Conservation (phyloP, 2,888 invertebrate species). For the Orgyia antiqua region DNA sequence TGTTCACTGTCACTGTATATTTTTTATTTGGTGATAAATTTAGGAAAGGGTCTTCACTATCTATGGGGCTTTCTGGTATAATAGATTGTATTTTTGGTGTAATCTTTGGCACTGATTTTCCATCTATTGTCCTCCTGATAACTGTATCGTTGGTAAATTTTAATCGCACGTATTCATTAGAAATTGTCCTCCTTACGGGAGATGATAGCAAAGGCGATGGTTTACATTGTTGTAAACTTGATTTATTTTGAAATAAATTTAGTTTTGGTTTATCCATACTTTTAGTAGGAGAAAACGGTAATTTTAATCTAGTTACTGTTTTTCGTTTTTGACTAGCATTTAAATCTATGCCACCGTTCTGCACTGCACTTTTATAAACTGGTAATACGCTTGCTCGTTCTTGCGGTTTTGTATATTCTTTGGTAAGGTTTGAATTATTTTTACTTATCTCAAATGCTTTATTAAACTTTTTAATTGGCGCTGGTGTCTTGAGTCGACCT, state of each 20-base stretch:
- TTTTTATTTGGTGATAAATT: constrained; percentile 74
- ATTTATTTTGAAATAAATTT: constrained; percentile 64
- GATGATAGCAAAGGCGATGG: constrained; percentile 57
- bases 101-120: constrained; percentile 67
- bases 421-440: constrained; percentile 37
- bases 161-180: constrained; percentile 69
- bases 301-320: constrained; percentile 52
- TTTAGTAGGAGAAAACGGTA: constrained; percentile 63
- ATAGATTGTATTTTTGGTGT: constrained; percentile 73
- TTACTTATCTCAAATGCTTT: constrained; percentile 55
- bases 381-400: constrained; percentile 60
- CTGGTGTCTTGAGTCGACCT: constrained; percentile 54
- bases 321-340: constrained; percentile 51
- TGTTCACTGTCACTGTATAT: constrained; percentile 72
- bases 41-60: constrained; percentile 66
- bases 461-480: constrained; percentile 53
- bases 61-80: constrained; percentile 72
- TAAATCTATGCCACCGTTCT: constrained; percentile 43
- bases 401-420: constrained; percentile 39
- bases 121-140: constrained; percentile 60
- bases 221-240: constrained; percentile 41
- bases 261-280: constrained; percentile 67
- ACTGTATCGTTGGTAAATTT: constrained; percentile 69
- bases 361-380: constrained; percentile 54
- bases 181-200: constrained; percentile 67